Evolutionary conservation across 2,888 invertebrate genomes (phyloP), one percentile per base, ranked within the genome.

Genomic region (Epinotia ramella): DNA sequence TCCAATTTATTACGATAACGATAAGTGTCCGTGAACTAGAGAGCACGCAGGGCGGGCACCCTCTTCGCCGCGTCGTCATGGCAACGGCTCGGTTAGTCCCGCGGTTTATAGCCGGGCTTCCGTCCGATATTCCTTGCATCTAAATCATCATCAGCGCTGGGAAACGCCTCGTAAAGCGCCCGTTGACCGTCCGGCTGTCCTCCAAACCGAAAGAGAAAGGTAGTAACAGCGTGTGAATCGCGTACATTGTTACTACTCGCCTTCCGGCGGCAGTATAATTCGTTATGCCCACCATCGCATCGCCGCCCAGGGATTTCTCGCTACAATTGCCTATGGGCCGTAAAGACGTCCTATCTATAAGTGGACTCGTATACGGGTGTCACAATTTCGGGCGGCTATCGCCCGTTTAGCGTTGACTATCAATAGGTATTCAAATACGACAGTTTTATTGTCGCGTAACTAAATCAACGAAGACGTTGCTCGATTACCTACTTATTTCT

Each of bases 71-170:
- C 79, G 91, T 94, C 86, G 85, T 86, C 86, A 92, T 89, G 87
- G 85, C 84, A 83, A 93, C 92, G 82, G 73, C 77, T 80, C 79
- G 79, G 73, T 73, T 73, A 70, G 70, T 85, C 84, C 88, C 88
- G 87, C 88, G 86, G 85, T 87, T 88, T 88, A 89, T 88, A 87
- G 87, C 82, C 82, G 81, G 84, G 84, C 87, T 90, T 91, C 91
- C 91, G 91, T 82, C 88, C 88, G 86, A 89, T 90, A 87, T 88
- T 89, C 87, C 89, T 88, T 91, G 92, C 92, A 92, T 91, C 91
- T 93, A 93, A 93, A 94, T 94, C 94, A 94, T 93, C 92, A 93
- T 94, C 93, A 92, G 88, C 78, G 86, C 82, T 88, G 90, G 90
- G 89, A 90, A 89, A 84, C 87, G 87, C 84, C 86, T 92, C 91